phyloP scores from a whole-genome alignment of 2,888 invertebrate species.

The Liodrosophila aerea region DNA sequence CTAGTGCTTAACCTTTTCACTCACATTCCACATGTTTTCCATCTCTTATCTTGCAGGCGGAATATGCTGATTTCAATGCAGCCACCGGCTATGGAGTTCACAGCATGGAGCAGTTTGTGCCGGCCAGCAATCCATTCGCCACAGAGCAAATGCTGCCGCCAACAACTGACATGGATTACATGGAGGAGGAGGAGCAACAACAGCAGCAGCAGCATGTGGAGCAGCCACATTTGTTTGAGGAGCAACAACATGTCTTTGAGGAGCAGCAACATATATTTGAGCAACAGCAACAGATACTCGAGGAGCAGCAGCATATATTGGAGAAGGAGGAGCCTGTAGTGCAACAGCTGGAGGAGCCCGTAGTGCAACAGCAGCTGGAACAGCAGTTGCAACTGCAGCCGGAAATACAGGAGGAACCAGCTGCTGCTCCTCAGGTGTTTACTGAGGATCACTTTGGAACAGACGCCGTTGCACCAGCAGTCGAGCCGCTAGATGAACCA shows the following conservation, averaged over 20 bases:
- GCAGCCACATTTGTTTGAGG: conserved; percentile 8
- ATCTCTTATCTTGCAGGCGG: conserved; percentile 61
- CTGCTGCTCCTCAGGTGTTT: no score
- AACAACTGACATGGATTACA: no score
- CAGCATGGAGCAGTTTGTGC: conserved; percentile 14
- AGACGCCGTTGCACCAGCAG: no score
- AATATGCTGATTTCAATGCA: conserved; percentile 68
- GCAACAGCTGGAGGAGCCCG: conserved; percentile 14
- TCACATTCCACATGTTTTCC: conserved; percentile 8
- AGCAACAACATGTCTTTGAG: conserved; percentile 6
- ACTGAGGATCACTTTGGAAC: neutral
- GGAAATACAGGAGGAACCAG: conserved; percentile 10
- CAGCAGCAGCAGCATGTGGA: no score
- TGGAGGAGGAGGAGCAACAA: no score
- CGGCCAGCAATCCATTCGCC: conserved; percentile 49
- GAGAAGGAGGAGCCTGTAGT: conserved; percentile 5
- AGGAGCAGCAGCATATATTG: conserved; percentile 15
- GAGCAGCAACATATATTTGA: conserved; percentile 17
- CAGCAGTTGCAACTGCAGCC: neutral
- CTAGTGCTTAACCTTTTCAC: neutral
- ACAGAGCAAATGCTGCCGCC: no score
- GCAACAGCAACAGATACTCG: conserved; percentile 8
- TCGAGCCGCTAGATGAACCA: no score
- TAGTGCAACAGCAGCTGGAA: conserved; percentile 2
- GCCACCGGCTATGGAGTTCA: conserved; percentile 56